Evolutionary conservation across 2,888 invertebrate genomes (phyloP).

Genomic region (Heliothis peltigera): DNA sequence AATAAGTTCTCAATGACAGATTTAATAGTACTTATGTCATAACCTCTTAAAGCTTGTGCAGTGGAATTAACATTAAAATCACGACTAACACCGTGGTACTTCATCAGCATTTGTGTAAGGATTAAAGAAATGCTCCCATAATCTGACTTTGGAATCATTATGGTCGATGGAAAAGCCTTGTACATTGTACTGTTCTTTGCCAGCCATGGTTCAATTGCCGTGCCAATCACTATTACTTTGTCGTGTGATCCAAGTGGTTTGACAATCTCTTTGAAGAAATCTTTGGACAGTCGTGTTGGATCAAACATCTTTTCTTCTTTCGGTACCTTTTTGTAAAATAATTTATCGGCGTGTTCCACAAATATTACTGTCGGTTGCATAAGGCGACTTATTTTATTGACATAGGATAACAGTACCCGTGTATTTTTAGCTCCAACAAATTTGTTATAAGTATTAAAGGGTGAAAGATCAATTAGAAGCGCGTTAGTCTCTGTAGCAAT

Average conservation of each 20-base stretch:
- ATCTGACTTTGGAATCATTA: slow-evolving; percentile 89
- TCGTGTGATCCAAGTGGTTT: slow-evolving; percentile 92
- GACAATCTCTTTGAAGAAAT: slow-evolving; percentile 92
- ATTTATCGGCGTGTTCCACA: slow-evolving; percentile 91
- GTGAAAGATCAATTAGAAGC: slow-evolving; percentile 94
- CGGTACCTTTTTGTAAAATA: slow-evolving; percentile 92
- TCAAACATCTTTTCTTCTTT: slow-evolving; percentile 91
- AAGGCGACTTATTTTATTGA: slow-evolving; percentile 91
- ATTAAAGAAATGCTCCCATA: slow-evolving; percentile 90
- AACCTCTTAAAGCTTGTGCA: slow-evolving; percentile 88
- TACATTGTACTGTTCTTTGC: slow-evolving; percentile 82
- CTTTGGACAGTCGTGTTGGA: slow-evolving; percentile 92
- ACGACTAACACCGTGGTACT: slow-evolving; percentile 89
- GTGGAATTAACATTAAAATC: slow-evolving; percentile 90
- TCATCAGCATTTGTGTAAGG: slow-evolving; percentile 89
- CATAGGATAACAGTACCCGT: slow-evolving; percentile 91
- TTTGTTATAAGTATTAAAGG: slow-evolving; percentile 91
- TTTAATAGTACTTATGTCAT: slow-evolving; percentile 87
- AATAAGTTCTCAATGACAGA: slow-evolving; percentile 83
- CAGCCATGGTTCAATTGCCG: slow-evolving; percentile 92
- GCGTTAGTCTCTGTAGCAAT: slow-evolving; percentile 94
- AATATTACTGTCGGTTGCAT: slow-evolving; percentile 94
- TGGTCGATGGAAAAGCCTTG: slow-evolving; percentile 90
- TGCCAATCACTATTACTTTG: slow-evolving; percentile 92
- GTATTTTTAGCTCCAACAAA: slow-evolving; percentile 92